A percentile compares a stretch with the other conserved stretches of the same genome.
Conservation (phyloP, 1,140 invertebrate species). For the Cotesia chilonis region DNA sequence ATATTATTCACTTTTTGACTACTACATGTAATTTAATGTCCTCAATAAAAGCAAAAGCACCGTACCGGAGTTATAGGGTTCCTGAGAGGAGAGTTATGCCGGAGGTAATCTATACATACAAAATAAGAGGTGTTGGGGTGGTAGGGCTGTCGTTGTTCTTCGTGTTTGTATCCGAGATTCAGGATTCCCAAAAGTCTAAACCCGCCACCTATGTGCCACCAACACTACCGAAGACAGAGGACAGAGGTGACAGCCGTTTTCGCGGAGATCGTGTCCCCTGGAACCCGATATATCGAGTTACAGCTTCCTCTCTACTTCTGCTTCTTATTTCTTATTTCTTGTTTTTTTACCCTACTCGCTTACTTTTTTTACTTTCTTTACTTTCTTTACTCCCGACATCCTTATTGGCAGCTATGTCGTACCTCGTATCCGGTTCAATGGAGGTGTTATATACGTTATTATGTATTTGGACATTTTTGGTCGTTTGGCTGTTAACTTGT, state of each 20-base stretch:
- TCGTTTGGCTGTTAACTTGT: too few relatives aligned
- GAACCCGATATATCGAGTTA: conserved; percentile 24
- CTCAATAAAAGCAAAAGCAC: too few relatives aligned
- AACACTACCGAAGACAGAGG: too few relatives aligned
- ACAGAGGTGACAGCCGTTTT: conserved; percentile 25
- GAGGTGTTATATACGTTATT: neutral
- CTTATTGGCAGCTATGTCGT: conserved; percentile 22
- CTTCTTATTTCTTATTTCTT: conserved; percentile 18
- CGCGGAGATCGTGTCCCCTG: conserved; percentile 25
- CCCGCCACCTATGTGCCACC: conserved; percentile 1
- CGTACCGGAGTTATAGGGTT: too few relatives aligned
- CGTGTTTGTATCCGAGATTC: too few relatives aligned
- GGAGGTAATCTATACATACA: too few relatives aligned
- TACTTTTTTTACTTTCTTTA: neutral
- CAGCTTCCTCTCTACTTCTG: conserved; percentile 5
- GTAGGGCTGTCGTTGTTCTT: neutral
- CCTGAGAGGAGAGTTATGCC: too few relatives aligned
- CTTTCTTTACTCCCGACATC: conserved; percentile 8
- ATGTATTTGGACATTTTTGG: too few relatives aligned
- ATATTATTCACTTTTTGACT: too few relatives aligned
- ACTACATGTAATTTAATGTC: too few relatives aligned
- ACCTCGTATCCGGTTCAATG: conserved; percentile 9
- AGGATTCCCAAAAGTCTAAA: neutral
- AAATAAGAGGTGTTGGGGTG: conserved; percentile 13
- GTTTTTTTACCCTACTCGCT: neutral